Evolutionary conservation across 2,113 vertebrate genomes (phyloP), one percentile per base, ranked within the genome.

Genomic region (Syrrhaptes paradoxus): DNA sequence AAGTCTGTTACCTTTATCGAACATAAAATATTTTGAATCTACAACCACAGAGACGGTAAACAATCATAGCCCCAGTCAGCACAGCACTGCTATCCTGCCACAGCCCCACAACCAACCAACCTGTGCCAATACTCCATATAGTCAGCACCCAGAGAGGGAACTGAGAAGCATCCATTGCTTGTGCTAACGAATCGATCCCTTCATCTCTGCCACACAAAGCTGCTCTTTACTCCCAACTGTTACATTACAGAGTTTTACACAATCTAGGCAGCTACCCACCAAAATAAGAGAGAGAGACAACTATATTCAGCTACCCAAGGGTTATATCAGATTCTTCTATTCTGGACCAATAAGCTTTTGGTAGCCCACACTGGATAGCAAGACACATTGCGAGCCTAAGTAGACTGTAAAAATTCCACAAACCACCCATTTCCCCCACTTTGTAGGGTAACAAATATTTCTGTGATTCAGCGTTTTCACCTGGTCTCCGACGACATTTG

Each of bases 401-500:
- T 2, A 59, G 14, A 61, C 29, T 0, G 11, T 38, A 52, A 2
- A 68, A 77, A 26, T 11, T 90, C 19, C 46, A 38, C 22, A 29
- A 45, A 49, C 3, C 65, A 54, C 6, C 19, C 19, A 74, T 36
- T 75, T 74, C 26, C 31, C 48, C 34, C 31, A 32, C 21, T 78
- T 29, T 9, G 72, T 19, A 66, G 20, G 45, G 57, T 45, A 94
- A 76, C 2, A 78, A 3, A 5, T 32, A 28, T 65, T 95, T 63
- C 21, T 68, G 54, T 10, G 36, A 58, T 63, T n/a, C 59, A 49
- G 48, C 17, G 12, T 15, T 89, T 66, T 97, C 97, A 98, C 98
- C 98, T 99, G 99, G 75, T 99, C 99, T 97, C 97, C 98, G 51
- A 88, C 63, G 11, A 98, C 93, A 79, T 98, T 98, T 95, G 98